These are phyloP conservation scores for Psephotus haematonotus DNA, from an alignment of 2,113 vertebrate genomes.

Conservation along the genomic window DNA sequence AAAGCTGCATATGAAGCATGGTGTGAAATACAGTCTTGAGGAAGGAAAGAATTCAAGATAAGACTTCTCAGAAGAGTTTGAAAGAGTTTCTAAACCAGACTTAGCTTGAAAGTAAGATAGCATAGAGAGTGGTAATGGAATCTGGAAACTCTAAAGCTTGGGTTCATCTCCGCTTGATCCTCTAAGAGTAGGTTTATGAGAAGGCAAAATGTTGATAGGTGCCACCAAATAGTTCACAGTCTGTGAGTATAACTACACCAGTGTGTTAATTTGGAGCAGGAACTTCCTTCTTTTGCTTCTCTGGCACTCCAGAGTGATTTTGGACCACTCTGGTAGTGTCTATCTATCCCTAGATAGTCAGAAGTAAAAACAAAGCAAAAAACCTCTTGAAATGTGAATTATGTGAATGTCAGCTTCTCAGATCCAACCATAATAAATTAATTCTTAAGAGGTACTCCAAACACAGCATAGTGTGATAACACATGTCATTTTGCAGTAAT, in stretches of 20 bases:
- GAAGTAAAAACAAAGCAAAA: background rate
- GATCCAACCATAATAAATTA: background rate
- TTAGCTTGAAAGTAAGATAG: background rate
- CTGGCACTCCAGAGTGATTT: background rate
- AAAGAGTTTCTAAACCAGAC: background rate
- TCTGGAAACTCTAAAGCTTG: background rate
- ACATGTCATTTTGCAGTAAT: rapidly evolving
- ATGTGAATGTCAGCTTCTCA: background rate
- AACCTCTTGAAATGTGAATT: background rate
- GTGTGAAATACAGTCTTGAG: background rate
- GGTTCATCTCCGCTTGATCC: background rate
- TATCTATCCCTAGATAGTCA: background rate
- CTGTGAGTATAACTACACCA: background rate
- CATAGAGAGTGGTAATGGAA: background rate
- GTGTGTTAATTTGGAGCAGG: background rate
- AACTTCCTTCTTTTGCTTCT: background rate
- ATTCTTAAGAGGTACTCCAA: background rate
- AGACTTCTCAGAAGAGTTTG: background rate
- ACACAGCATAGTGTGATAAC: background rate
- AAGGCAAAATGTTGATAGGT: background rate
- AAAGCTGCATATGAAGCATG: background rate
- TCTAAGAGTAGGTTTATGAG: background rate
- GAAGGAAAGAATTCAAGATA: background rate
- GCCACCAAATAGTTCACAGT: background rate
- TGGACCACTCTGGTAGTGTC: background rate